Base-by-base conservation (phyloP, 2,797 vertebrate genomes). In the Acanthiza pusilla region DNA sequence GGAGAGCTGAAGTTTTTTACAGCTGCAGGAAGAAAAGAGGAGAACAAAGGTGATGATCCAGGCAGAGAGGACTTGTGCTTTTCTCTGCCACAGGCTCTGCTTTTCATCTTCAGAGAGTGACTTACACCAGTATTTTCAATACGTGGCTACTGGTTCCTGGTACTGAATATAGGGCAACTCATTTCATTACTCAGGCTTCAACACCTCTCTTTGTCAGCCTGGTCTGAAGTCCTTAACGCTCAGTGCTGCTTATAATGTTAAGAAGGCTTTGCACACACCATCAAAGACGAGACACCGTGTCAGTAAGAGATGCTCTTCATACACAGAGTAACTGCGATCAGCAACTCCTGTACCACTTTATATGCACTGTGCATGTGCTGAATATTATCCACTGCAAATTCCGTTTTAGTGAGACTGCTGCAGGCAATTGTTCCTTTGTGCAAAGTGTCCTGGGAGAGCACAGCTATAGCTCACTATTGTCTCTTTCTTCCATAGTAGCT, bases 381-480 rank as follows among this genome's bases (percentile, higher is more conserved):
- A 94, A 58, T 77, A 51, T 79, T 79, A 93, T 72, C 73, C 63
- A 10, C 95, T 19, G 77, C 63, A 77, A 90, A 95, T 83, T 94
- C 90, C 1, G 3, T 91, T 95, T 89, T 32, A 91, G 71, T 77
- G 80, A 73, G 57, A 90, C 63, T 47, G n/a, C 89, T 87, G 71
- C 76, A 65, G 77, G 71, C 1, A 0, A 90, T 86, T 85, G 80
- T 82, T 89, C 74, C 66, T 96, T 89, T 96, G 88, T 94, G 77
- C 57, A 65, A 84, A 57, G 29, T 25, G 68, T 90, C 93, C 77
- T 72, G 83, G 89, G 91, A 94, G 74, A 95, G 50, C 67, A n/a
- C 83, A 91, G 73, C 71, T 85, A 67, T n/a, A 76, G 67, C 63
- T 90, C 57, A 43, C 85, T 85, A 51, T 74, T 87, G 80, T 85